phyloP scores from a whole-genome alignment of 1,140 invertebrate species.

The Magallana angulata region DNA sequence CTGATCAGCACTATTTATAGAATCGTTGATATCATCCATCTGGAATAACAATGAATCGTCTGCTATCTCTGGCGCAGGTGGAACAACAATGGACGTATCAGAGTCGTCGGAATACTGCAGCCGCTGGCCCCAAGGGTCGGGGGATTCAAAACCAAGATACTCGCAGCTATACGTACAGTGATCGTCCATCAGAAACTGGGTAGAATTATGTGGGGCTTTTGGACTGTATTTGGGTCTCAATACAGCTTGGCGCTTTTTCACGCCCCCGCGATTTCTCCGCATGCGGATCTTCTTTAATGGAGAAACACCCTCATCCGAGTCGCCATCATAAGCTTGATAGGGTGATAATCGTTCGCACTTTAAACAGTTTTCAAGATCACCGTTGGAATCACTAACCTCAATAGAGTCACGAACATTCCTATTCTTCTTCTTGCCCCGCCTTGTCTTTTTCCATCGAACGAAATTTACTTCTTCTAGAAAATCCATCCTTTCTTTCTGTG shows the following conservation, averaged over 20 bases:
- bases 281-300: not conserved
- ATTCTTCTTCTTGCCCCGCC: constrained; percentile 59
- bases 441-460: constrained; percentile 57
- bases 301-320: not conserved
- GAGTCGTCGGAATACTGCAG: constrained; percentile 17
- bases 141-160: constrained; percentile 39
- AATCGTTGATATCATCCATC: not conserved
- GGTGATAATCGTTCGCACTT: not conserved
- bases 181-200: constrained; percentile 77
- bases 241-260: not conserved
- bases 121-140: constrained; percentile 38
- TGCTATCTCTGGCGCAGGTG: not conserved
- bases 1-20: constrained; percentile 20
- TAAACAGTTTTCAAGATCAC: constrained; percentile 17
- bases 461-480: constrained; percentile 10
- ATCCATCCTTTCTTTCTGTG: constrained; percentile 26
- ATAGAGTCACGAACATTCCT: not conserved
- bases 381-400: not conserved
- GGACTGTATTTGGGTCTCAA: constrained; percentile 63
- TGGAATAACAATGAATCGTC: constrained; percentile 28
- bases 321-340: not conserved
- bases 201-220: constrained; percentile 77
- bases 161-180: constrained; percentile 39
- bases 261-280: not conserved
- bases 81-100: constrained; percentile 1